A percentile compares a stretch with the other conserved stretches of the same genome.
These are phyloP conservation scores for Araneus ventricosus DNA, from an alignment of 1,140 invertebrate genomes.

Conservation along the genomic window DNA sequence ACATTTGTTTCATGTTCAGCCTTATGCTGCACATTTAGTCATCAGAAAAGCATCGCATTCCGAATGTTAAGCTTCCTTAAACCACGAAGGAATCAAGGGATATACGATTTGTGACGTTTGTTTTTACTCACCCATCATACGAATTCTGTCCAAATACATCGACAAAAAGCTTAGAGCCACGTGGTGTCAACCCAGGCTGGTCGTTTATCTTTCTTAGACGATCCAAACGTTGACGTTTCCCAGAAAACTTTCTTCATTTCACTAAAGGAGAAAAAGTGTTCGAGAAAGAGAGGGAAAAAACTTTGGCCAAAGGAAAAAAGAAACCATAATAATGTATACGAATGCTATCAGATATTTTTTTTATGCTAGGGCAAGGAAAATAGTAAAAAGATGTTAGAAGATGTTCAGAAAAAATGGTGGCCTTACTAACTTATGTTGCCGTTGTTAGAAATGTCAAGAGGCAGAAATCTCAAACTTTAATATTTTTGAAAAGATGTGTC, in stretches of 20 bases:
- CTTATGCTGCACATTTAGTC: too few species aligned
- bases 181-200: neutral
- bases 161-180: neutral
- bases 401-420: too few species aligned
- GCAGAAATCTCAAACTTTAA: too few species aligned
- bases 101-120: neutral
- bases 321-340: neutral
- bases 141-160: neutral
- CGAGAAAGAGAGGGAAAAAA: neutral
- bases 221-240: neutral
- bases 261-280: neutral
- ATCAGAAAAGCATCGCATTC: too few species aligned
- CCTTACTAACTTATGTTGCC: too few species aligned
- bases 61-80: too few species aligned
- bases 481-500: too few species aligned
- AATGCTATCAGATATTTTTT: neutral
- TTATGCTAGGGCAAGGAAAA: neutral
- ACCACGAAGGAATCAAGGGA: too few species aligned
- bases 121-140: neutral
- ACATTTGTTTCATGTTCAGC: too few species aligned
- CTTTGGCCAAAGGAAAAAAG: neutral
- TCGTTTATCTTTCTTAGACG: constrained; percentile 47
- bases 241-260: neutral
- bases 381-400: too few species aligned
- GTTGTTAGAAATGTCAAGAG: too few species aligned